Percentiles rank a stretch among this genome's conserved stretches.
Conservation (phyloP, 2,113 vertebrate species). For the Phylloscopus trochilus region DNA sequence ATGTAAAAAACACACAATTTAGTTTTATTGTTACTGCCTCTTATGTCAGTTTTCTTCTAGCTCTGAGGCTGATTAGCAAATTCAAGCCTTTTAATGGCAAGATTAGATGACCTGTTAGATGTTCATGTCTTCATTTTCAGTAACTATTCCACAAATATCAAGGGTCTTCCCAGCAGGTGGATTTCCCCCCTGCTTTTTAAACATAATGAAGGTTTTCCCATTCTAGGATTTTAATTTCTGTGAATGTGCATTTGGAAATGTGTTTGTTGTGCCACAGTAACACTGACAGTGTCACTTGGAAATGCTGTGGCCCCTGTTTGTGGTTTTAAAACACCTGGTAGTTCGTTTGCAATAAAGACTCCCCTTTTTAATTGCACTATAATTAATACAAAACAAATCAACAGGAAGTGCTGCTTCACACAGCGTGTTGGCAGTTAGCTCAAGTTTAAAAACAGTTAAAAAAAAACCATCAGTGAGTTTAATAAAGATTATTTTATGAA, state of each 20-base stretch:
- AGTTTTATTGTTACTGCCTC: slow-evolving; percentile 1
- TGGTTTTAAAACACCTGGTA: neutral
- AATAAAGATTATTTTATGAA: neutral
- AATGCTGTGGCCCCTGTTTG: neutral
- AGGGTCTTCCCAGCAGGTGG: neutral
- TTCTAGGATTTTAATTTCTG: neutral
- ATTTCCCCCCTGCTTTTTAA: neutral
- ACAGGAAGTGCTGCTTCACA: neutral
- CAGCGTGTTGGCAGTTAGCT: slow-evolving; percentile 14
- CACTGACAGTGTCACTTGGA: neutral
- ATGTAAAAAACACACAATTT: neutral
- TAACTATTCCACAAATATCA: neutral
- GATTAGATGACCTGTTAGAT: slow-evolving; percentile 13
- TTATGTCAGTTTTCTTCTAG: slow-evolving; percentile 6
- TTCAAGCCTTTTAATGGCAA: slow-evolving; percentile 12
- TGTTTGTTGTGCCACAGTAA: neutral
- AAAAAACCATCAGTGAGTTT: neutral
- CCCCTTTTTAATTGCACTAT: neutral
- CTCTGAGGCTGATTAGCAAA: neutral
- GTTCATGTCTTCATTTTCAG: neutral
- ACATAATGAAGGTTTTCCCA: neutral
- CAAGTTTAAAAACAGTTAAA: neutral
- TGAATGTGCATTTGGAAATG: neutral
- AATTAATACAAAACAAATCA: slow-evolving; percentile 45
- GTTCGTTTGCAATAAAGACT: neutral